These are phyloP conservation scores for Uropsilus gracilis DNA, from an alignment of 2,113 vertebrate species.

Conservation along the genomic window DNA sequence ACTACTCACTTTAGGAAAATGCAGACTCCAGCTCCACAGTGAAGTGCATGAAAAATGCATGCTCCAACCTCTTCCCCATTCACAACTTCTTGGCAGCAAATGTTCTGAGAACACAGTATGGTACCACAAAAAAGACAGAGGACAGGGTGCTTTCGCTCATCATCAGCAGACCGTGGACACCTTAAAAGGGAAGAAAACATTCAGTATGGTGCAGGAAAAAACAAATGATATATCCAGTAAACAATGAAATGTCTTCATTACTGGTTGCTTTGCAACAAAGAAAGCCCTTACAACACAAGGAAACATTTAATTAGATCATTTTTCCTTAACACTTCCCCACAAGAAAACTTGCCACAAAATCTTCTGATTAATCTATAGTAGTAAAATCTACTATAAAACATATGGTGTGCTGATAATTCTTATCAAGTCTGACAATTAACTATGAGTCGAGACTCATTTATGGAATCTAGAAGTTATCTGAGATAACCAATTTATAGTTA, in stretches of 20 bases:
- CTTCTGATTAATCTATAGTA: constrained; percentile 33
- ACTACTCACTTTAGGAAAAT: constrained; percentile 95
- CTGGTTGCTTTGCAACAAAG: background rate
- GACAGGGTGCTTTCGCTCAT: constrained; percentile 95
- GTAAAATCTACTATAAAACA: constrained; percentile 49
- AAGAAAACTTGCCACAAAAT: background rate
- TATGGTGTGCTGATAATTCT: background rate
- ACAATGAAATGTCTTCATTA: background rate
- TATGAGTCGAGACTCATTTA: background rate
- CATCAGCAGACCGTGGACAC: constrained; percentile 94
- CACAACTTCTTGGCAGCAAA: constrained; percentile 94
- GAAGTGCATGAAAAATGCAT: constrained; percentile 94
- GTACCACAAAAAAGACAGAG: constrained; percentile 96
- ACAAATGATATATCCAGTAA: background rate
- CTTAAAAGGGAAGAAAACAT: constrained; percentile 81
- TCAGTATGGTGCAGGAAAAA: background rate
- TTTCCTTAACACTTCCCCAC: background rate
- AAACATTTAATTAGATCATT: constrained; percentile 2
- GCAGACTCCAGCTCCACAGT: constrained; percentile 96
- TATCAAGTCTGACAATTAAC: constrained; percentile 10
- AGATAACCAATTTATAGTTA: background rate
- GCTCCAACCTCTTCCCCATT: constrained; percentile 95
- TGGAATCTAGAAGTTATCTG: background rate
- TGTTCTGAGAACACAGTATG: constrained; percentile 96
- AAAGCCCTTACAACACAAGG: constrained; percentile 39